Evolutionary conservation across 2,797 vertebrate species (phyloP), one percentile per base, ranked within the genome.

Genomic region (Nannoperca australis): DNA sequence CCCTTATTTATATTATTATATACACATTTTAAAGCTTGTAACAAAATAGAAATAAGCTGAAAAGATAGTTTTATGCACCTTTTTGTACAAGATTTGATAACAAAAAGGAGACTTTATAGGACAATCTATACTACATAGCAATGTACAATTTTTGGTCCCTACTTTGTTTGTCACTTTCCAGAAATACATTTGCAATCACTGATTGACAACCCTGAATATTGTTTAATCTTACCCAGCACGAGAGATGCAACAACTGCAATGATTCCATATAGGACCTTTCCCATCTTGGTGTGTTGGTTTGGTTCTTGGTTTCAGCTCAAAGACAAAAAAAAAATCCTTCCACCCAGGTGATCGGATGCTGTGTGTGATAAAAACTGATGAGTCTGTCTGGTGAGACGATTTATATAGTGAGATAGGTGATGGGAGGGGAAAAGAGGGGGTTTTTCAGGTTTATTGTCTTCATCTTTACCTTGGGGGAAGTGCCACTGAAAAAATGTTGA

Each of bases 181-280:
- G 10, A 9, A 9, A 58, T 5, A 56, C 8, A 9, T 36, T 7
- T 24, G 11, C 17, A 0, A 53, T 34, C 1, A 20, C 4, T 27
- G 0, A 27, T 5, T 18, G 1, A 56, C 17, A 51, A 55, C 0
- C 5, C 20, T 45, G 5, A 66, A 63, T 47, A 22, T 17, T 32
- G 24, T n/a, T 65, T 3, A 38, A 36, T 70, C 94, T 94, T 86
- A 95, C 94, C 87, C 27, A 94, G 50, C 65, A 92, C 64, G 17
- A 94, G 56, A 38, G 82, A 85, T 20, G 92, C 94, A 34, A 94
- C 20, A 1, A n/a, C 79, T 10, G 77, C 89, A n/a, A 91, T 7
- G 20, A 93, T 9, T 79, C 64, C 93, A 32, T 91, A 22, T 0
- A 95, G 0, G 22, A 94, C 49, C 62, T 24, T 90, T 81, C 51